phyloP scores from a whole-genome alignment of 2,113 vertebrate species.

The Entomyzon cyanotis region DNA sequence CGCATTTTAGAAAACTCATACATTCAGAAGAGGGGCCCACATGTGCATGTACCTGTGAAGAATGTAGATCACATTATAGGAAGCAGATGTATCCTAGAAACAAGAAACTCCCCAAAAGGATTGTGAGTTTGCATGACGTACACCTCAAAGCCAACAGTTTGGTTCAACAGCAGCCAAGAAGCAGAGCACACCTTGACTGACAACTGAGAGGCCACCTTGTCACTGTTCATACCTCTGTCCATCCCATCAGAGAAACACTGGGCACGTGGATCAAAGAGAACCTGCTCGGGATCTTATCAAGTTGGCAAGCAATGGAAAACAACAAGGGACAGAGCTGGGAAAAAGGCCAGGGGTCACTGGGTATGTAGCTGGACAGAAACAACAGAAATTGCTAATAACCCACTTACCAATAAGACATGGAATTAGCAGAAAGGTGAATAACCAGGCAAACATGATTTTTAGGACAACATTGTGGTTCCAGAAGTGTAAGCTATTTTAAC shows the following conservation, averaged over 20 bases:
- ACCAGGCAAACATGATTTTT: neutral
- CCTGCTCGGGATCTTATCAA: neutral
- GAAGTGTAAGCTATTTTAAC: neutral
- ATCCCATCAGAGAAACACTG: neutral
- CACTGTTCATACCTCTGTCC: neutral
- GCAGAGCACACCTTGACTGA: neutral
- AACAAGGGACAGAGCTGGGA: neutral
- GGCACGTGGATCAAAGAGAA: neutral
- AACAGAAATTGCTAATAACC: neutral
- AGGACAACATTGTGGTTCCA: neutral
- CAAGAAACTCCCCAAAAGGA: neutral
- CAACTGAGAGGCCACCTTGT: neutral
- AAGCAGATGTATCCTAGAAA: neutral
- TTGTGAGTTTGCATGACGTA: neutral
- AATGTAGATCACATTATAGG: neutral
- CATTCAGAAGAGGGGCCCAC: rapidly evolving
- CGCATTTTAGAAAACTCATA: neutral
- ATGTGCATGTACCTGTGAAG: neutral
- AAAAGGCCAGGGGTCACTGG: neutral
- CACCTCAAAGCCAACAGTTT: neutral
- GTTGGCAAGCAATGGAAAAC: neutral
- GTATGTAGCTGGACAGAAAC: neutral
- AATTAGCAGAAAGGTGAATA: neutral
- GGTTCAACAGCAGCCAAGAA: neutral
- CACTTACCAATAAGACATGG: neutral